These are phyloP conservation scores for Tipula helvola DNA, from an alignment of 2,888 invertebrate genomes.

Conservation along the genomic window DNA sequence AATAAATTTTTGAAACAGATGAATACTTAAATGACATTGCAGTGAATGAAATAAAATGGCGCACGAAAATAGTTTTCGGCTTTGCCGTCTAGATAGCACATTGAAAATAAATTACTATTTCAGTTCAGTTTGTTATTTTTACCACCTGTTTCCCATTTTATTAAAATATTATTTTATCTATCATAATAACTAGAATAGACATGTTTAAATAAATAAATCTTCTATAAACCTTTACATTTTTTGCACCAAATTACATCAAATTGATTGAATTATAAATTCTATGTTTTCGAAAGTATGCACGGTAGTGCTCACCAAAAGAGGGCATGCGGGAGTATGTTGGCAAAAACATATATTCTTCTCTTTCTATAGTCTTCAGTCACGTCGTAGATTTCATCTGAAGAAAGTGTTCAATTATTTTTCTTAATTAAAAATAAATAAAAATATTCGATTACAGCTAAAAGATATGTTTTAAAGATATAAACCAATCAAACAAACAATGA, in stretches of 20 bases:
- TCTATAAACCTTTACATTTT: neutral
- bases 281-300: neutral
- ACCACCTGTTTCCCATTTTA: slow-evolving; percentile 8
- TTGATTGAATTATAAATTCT: neutral
- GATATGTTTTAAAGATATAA: neutral
- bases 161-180: neutral
- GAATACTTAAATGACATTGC: slow-evolving; percentile 8
- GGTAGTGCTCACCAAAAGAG: neutral
- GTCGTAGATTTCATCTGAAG: neutral
- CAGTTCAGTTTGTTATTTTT: neutral
- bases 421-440: neutral
- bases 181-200: neutral
- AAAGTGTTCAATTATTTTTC: neutral
- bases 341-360: neutral
- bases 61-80: neutral
- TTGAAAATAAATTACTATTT: neutral
- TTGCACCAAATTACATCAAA: neutral
- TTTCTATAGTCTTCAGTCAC: neutral
- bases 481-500: neutral
- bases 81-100: neutral
- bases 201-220: neutral
- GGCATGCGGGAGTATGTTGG: neutral
- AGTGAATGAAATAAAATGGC: slow-evolving; percentile 7
- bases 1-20: neutral
- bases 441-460: neutral